Evolutionary conservation across 2,888 invertebrate species (phyloP).

Genomic region (Yponomeuta cagnagella): DNA sequence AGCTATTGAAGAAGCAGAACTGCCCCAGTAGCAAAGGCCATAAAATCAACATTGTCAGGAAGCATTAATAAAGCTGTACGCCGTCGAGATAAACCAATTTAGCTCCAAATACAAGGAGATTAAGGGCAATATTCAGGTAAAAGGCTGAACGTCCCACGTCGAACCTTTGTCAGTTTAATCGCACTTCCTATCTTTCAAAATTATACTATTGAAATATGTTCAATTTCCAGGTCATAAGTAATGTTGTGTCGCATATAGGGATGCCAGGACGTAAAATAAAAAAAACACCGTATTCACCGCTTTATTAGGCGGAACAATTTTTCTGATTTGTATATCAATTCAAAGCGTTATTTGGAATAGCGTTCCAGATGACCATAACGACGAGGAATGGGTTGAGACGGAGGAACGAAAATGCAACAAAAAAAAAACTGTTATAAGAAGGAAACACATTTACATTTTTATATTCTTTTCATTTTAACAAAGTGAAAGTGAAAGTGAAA

Average conservation of each 20-base stretch:
- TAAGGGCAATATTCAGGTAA: slow-evolving; percentile 50
- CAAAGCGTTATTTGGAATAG: too few relatives aligned
- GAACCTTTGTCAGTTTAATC: slow-evolving; percentile 75
- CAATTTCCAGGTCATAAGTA: slow-evolving; percentile 52
- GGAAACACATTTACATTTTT: too few relatives aligned
- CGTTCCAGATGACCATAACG: too few relatives aligned
- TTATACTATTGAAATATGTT: slow-evolving; percentile 75
- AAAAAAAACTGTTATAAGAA: too few relatives aligned
- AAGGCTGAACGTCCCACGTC: slow-evolving; percentile 48
- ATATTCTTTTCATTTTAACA: too few relatives aligned
- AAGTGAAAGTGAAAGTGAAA: too few relatives aligned
- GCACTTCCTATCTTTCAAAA: slow-evolving; percentile 71
- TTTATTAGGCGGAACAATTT: too few relatives aligned
- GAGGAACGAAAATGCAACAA: too few relatives aligned
- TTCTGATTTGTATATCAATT: too few relatives aligned
- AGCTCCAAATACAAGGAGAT: slow-evolving; percentile 34
- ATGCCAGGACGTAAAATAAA: too few relatives aligned
- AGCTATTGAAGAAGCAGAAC: background rate
- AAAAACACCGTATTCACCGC: too few relatives aligned
- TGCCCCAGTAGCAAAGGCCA: slow-evolving; percentile 25
- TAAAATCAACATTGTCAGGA: slow-evolving; percentile 37
- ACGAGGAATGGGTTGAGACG: too few relatives aligned
- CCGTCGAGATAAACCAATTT: slow-evolving; percentile 37
- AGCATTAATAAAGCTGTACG: slow-evolving; percentile 53
- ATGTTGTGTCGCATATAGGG: background rate